Evolutionary conservation across 2,113 vertebrate genomes (phyloP).

Genomic region (Prionailurus bengalensis): DNA sequence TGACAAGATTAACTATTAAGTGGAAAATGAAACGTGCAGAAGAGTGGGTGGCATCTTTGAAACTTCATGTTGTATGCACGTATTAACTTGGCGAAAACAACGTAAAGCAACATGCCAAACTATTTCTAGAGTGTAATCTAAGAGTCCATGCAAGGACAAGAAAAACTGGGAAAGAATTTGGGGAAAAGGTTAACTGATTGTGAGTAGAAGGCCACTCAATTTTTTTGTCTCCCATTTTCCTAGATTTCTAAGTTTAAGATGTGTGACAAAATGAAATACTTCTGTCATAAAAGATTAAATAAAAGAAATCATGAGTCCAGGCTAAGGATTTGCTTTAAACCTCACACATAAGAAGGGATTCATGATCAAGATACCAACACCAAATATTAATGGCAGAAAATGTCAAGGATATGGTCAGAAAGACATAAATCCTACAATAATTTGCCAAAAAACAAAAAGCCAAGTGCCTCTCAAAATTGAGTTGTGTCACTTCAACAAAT

Average conservation of each 20-base stretch:
- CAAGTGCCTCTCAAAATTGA: not conserved
- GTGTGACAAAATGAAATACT: not conserved
- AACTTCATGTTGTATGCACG: not conserved
- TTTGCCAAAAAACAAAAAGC: not conserved
- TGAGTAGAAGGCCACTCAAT: not conserved
- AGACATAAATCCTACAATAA: not conserved
- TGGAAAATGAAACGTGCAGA: not conserved
- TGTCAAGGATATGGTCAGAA: not conserved
- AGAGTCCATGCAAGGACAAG: not conserved
- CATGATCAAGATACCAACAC: not conserved
- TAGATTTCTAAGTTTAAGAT: not conserved
- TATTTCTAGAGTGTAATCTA: not conserved
- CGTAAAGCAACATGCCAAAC: not conserved
- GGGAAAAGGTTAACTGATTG: not conserved
- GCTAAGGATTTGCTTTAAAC: not conserved
- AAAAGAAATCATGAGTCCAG: not conserved
- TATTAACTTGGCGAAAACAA: not conserved
- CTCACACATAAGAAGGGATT: not conserved
- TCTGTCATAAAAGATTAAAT: not conserved
- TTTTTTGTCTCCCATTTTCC: not conserved
- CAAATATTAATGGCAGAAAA: not conserved
- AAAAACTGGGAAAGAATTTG: not conserved
- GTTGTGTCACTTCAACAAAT: not conserved
- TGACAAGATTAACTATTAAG: not conserved
- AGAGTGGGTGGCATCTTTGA: not conserved